Conservation (phyloP, 2,113 vertebrate genomes). For the Halichoerus grypus region DNA sequence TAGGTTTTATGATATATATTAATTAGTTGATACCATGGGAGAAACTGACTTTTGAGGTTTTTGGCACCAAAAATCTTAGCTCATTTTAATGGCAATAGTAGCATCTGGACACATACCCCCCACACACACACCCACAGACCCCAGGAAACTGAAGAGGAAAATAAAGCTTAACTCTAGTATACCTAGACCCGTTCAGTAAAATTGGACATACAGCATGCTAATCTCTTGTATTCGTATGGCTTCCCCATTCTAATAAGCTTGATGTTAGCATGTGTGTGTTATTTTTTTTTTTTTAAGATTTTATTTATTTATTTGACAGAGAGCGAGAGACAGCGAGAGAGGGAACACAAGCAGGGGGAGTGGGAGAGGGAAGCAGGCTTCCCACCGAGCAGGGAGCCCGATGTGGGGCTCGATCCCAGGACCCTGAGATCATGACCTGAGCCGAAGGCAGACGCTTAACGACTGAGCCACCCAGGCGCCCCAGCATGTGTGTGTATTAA, state of each 20-base stretch:
- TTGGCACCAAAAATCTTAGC: conserved; percentile 31
- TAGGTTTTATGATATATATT: not conserved
- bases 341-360: too few relatives aligned
- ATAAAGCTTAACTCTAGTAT: not conserved
- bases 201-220: not conserved
- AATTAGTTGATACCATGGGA: not conserved
- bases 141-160: not conserved
- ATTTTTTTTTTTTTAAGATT: too few relatives aligned
- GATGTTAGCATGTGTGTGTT: not conserved
- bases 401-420: too few relatives aligned
- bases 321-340: too few relatives aligned
- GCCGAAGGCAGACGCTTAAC: too few relatives aligned
- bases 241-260: not conserved
- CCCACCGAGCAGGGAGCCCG: too few relatives aligned
- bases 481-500: not conserved
- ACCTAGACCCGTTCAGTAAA: not conserved
- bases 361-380: too few relatives aligned
- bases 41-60: not conserved
- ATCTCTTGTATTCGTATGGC: not conserved
- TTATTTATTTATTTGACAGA: too few relatives aligned
- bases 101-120: not conserved
- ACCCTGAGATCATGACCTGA: too few relatives aligned
- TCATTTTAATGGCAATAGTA: not conserved
- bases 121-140: not conserved
- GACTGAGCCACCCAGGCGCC: too few relatives aligned